Evolutionary conservation across 2,888 invertebrate genomes (phyloP).

Genomic region (Sphecodes monilicornis): DNA sequence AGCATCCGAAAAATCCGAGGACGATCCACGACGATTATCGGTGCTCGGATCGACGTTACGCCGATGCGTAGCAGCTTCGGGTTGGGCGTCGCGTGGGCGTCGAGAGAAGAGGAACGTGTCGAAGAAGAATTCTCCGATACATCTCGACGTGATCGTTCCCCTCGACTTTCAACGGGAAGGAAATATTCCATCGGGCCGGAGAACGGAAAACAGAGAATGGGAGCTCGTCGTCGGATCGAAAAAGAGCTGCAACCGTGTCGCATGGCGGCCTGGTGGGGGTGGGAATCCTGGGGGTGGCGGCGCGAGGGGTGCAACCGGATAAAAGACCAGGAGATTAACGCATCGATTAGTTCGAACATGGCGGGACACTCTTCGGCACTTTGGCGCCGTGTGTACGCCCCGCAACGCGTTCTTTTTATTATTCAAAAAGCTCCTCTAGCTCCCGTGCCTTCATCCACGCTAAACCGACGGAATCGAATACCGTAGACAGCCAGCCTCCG

Average conservation of each 20-base stretch:
- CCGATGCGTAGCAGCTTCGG: background rate
- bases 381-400: conserved; percentile 72
- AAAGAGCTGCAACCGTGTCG: conserved; percentile 52
- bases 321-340: conserved; percentile 80
- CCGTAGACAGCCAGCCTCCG: conserved; percentile 47
- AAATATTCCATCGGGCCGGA: conserved; percentile 65
- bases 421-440: conserved; percentile 61
- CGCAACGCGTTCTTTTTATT: conserved; percentile 67
- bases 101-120: conserved; percentile 33
- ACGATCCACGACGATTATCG: background rate
- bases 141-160: conserved; percentile 48
- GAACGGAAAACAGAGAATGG: conserved; percentile 19
- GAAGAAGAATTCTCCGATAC: conserved; percentile 63
- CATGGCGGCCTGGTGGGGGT: conserved; percentile 1
- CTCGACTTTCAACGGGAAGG: conserved; percentile 51
- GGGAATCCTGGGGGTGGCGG: background rate
- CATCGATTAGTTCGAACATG: conserved; percentile 79
- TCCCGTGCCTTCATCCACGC: conserved; percentile 48
- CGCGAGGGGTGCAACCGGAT: conserved; percentile 56
- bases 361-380: conserved; percentile 79
- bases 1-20: background rate
- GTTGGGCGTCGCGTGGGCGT: background rate
- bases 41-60: background rate
- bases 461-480: conserved; percentile 55
- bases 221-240: conserved; percentile 34